A percentile compares a stretch with the other conserved stretches of the same genome.
phyloP scores from a whole-genome alignment of 2,113 vertebrate genomes.

The Tyrannus savana region DNA sequence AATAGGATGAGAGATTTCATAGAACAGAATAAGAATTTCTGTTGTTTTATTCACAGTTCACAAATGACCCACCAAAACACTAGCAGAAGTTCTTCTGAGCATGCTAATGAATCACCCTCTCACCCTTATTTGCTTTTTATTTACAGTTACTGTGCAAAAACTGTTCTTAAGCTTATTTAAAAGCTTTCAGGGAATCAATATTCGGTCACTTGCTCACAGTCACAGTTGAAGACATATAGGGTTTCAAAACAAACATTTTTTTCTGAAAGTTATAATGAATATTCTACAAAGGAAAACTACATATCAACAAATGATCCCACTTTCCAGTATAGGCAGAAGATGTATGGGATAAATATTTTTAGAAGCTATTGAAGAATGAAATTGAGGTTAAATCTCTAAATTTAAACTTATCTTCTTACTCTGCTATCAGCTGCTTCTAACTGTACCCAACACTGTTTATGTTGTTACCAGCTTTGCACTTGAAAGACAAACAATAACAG shows the following conservation, averaged over 20 bases:
- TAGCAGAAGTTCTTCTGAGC: not conserved
- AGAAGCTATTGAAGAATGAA: not conserved
- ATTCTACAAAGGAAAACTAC: not conserved
- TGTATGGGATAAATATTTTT: not conserved
- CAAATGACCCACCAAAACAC: not conserved
- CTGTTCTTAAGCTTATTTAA: not conserved
- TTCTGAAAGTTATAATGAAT: not conserved
- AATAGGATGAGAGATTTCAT: not conserved
- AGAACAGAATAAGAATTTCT: not conserved
- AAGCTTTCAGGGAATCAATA: not conserved
- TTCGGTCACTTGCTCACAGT: not conserved
- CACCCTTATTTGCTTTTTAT: not conserved
- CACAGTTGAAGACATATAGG: not conserved
- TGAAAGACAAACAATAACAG: not conserved
- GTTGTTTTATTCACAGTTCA: not conserved
- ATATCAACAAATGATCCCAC: not conserved
- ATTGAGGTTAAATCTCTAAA: not conserved
- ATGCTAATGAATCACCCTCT: not conserved
- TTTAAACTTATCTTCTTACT: not conserved
- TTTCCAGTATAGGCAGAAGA: not conserved
- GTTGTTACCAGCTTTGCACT: not conserved
- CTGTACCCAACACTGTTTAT: not conserved
- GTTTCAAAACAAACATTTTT: not conserved
- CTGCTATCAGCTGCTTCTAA: not conserved
- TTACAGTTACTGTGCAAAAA: not conserved